Percentiles rank a stretch among this genome's conserved stretches.
These are phyloP conservation scores for Philopedon plagiatum DNA, from an alignment of 2,888 invertebrate species.

Conservation along the genomic window DNA sequence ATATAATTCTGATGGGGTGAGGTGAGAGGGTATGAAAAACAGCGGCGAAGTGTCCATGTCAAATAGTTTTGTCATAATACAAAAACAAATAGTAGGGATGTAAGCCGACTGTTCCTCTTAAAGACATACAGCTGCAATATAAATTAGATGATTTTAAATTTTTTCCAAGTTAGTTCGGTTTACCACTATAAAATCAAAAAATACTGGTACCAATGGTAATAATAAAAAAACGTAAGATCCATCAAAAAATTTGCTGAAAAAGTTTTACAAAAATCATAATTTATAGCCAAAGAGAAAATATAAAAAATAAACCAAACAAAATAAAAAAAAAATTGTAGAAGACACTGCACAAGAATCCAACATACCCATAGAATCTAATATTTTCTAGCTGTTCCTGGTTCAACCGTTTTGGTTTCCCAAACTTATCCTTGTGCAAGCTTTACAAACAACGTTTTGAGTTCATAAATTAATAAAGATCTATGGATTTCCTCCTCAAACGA, in stretches of 20 bases:
- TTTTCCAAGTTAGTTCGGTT: slow-evolving; percentile 11
- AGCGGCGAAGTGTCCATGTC: no score
- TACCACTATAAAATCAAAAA: slow-evolving; percentile 25
- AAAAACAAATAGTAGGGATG: no score
- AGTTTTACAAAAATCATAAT: slow-evolving; percentile 31
- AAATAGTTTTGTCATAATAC: no score
- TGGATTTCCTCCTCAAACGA: no score
- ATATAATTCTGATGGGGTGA: no score
- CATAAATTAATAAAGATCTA: slow-evolving; percentile 27
- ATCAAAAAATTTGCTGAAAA: slow-evolving; percentile 28
- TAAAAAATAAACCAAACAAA: slow-evolving; percentile 42
- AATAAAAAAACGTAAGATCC: slow-evolving; percentile 19
- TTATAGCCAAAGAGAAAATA: slow-evolving; percentile 40
- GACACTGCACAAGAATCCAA: slow-evolving; percentile 63
- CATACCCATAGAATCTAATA: slow-evolving; percentile 84
- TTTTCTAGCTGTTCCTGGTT: slow-evolving; percentile 83
- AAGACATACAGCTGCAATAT: neutral
- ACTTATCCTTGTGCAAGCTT: slow-evolving; percentile 92
- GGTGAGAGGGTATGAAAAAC: no score
- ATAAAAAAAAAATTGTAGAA: slow-evolving; percentile 46
- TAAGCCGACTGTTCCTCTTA: no score
- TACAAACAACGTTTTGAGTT: slow-evolving; percentile 66
- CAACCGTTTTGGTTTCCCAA: slow-evolving; percentile 86
- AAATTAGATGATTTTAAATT: neutral
- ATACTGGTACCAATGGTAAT: slow-evolving; percentile 5